Evolutionary conservation across 2,113 vertebrate species (phyloP), one percentile per base, ranked within the genome.

Genomic region (Vidua chalybeata): DNA sequence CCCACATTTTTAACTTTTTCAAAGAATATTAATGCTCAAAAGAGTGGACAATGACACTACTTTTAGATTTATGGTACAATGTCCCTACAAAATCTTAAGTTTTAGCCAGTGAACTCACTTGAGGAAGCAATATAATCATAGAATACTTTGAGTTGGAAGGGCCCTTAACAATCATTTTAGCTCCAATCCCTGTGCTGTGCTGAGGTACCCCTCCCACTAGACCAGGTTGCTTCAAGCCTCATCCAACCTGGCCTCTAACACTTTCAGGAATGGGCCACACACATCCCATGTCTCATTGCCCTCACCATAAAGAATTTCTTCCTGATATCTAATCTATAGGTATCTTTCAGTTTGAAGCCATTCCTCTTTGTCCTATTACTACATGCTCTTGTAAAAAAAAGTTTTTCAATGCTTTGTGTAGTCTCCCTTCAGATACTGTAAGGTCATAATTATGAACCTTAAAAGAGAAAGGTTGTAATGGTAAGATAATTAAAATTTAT

Each of bases 41-140:
- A 26, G 10, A 54, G 4, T 24, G 9, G 10, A 5, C 3, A 84
- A 24, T 0, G 6, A 27, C 9, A 3, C 1, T 61, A 19, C 20
- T 68, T 79, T 79, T 30, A 75, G 8, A 15, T 48, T 24, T 10
- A 33, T 6, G 19, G 11, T 24, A 55, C 18, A 30, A 39, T 22
- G 3, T 3, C 18, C 17, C 24, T 35, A 37, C 4, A 89, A 19
- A 56, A 19, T 48, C 12, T 21, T 37, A 52, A 39, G 12, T 37
- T 76, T 76, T 22, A 61, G 6, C 18, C 27, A 39, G 4, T 30
- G 18, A 56, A 26, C 24, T 83, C 54, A 37, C 4, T n/a, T 76
- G n/a, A 90, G 79, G 30, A 61, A 68, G 18, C 3, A 46, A 35
- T 46, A 41, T 13, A 75, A 61, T 52, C 9, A 45, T 39, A n/a